A percentile compares a stretch with the other conserved stretches of the same genome.
phyloP scores from a whole-genome alignment of 2,888 invertebrate genomes.

The Pterobdella sp. region DNA sequence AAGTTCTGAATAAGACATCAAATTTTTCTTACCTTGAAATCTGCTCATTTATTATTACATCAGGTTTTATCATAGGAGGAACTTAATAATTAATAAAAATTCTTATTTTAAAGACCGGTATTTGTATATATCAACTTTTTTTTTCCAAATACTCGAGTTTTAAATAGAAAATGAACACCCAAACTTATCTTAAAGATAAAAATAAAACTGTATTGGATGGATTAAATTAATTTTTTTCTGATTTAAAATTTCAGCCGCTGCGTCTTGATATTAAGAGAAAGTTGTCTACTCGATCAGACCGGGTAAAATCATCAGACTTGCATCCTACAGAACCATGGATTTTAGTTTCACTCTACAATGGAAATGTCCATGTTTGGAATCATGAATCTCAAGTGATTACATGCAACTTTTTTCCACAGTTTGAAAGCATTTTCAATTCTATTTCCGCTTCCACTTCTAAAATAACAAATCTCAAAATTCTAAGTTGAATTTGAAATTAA shows the following conservation, averaged over 20 bases:
- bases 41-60: no score
- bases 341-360: conserved; percentile 93
- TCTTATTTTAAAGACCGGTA: no score
- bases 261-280: conserved; percentile 96
- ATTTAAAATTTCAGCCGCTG: conserved; percentile 36
- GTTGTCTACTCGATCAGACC: conserved; percentile 90
- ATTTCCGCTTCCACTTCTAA: neutral
- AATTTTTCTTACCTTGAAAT: no score
- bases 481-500: neutral
- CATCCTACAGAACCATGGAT: conserved; percentile 98
- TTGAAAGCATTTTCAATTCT: neutral
- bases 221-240: neutral
- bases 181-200: neutral
- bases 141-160: no score
- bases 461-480: neutral
- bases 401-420: neutral
- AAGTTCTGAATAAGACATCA: no score
- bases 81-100: no score
- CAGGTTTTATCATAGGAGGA: no score
- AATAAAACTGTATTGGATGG: neutral
- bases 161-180: no score
- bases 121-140: no score
- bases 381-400: conserved; percentile 83
- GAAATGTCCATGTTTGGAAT: conserved; percentile 99
- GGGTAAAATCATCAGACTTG: conserved; percentile 94